These are phyloP conservation scores for Hololepta plana DNA, from an alignment of 2,888 invertebrate genomes.

Conservation along the genomic window DNA sequence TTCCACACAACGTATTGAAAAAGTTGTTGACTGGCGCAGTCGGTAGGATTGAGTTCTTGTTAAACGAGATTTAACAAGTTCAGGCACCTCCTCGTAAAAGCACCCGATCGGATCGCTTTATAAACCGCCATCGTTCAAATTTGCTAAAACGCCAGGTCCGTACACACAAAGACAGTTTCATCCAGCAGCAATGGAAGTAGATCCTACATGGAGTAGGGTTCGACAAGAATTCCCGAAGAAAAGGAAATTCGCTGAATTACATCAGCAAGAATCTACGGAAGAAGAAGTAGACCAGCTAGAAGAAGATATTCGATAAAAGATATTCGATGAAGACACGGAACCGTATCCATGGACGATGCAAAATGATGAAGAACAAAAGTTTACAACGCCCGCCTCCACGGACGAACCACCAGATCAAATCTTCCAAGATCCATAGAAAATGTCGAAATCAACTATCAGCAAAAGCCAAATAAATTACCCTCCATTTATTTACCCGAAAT, in stretches of 20 bases:
- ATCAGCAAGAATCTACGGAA: slow-evolving; percentile 2
- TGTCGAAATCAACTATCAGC: background rate
- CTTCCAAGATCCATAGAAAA: background rate
- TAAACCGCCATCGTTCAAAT: slow-evolving; percentile 4
- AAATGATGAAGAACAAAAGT: slow-evolving; percentile 3
- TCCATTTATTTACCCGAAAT: slow-evolving; percentile 2
- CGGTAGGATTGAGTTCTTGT: no score
- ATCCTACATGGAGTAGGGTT: background rate
- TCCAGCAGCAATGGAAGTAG: slow-evolving; percentile 4
- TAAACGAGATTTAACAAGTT: no score
- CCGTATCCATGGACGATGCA: background rate
- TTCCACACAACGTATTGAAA: no score
- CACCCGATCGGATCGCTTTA: no score
- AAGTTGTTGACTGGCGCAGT: no score
- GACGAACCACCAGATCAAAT: background rate
- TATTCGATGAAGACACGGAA: slow-evolving; percentile 3
- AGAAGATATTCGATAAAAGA: slow-evolving; percentile 1
- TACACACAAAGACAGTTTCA: slow-evolving; percentile 1
- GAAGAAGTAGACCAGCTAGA: background rate
- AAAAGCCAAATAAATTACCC: slow-evolving; percentile 1
- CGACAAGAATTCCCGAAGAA: background rate
- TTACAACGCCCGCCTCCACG: slow-evolving; percentile 2
- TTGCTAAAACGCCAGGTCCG: slow-evolving; percentile 1
- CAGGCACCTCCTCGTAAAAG: no score
- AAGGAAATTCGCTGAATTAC: slow-evolving; percentile 2